Conservation (phyloP, 2,888 invertebrate genomes). For the Ypsolopha scabrella region DNA sequence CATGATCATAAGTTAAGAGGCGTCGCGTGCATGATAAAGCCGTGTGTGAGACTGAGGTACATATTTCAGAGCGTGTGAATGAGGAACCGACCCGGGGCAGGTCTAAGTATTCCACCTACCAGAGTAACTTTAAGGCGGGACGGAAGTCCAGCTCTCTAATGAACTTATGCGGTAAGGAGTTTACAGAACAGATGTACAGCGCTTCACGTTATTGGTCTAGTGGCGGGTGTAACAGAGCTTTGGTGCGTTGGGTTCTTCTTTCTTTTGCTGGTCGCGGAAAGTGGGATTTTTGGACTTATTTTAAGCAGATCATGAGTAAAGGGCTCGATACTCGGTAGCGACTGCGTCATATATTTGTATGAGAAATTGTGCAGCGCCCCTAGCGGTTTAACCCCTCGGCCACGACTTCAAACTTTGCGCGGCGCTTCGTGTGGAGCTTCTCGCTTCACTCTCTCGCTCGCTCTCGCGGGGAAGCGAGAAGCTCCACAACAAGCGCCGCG, state of each 20-base stretch:
- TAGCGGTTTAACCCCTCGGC: no score
- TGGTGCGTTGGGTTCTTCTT: constrained; percentile 57
- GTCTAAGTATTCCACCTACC: constrained; percentile 87
- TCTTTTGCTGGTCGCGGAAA: constrained; percentile 22
- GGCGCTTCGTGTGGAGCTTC: no score
- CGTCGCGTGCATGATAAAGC: constrained; percentile 4
- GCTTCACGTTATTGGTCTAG: constrained; percentile 40
- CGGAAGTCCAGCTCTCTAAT: constrained; percentile 96
- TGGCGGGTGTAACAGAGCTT: constrained; percentile 18
- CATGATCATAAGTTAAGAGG: background rate
- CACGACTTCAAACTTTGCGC: no score
- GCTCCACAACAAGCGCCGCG: no score
- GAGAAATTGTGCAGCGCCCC: no score
- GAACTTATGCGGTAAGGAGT: constrained; percentile 93
- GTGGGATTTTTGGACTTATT: constrained; percentile 2
- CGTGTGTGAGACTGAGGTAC: constrained; percentile 10
- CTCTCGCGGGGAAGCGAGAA: no score
- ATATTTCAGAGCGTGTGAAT: constrained; percentile 86
- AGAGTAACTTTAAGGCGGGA: constrained; percentile 85
- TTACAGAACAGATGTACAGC: constrained; percentile 20
- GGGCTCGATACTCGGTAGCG: no score
- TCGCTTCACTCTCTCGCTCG: no score
- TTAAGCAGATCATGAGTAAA: background rate
- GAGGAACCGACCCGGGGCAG: constrained; percentile 86
- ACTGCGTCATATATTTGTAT: background rate